These are phyloP conservation scores for Smithornis capensis DNA, from an alignment of 2,113 vertebrate species.

Conservation along the genomic window DNA sequence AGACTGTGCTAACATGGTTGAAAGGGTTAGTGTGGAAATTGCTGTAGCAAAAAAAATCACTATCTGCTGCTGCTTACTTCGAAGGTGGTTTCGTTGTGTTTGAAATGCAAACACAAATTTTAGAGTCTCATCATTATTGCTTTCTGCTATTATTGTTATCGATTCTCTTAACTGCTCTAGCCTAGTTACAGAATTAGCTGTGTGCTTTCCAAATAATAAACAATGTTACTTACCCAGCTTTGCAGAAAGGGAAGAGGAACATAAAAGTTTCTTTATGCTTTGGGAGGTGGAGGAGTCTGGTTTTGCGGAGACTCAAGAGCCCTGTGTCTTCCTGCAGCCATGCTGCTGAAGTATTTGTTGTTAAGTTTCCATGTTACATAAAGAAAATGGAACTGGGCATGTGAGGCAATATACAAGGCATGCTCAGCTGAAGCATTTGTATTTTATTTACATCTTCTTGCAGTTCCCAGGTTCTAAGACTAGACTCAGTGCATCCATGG, in stretches of 20 bases:
- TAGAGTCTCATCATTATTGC: neutral
- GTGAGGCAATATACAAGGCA: accelerated
- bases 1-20: neutral
- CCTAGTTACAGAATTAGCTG: neutral
- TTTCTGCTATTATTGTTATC: neutral
- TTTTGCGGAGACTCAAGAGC: neutral
- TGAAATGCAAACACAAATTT: neutral
- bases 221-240: neutral
- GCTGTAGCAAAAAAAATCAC: neutral
- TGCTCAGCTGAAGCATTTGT: neutral
- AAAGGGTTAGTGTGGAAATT: neutral
- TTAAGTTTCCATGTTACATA: neutral
- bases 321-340: accelerated
- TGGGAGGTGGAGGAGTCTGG: neutral
- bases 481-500: accelerated
- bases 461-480: neutral
- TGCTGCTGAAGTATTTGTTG: neutral
- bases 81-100: neutral
- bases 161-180: neutral
- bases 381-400: neutral
- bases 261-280: neutral
- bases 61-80: neutral
- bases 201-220: neutral
- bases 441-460: neutral
- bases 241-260: neutral